Percentiles rank a stretch among this genome's conserved stretches.
Conservation (phyloP, 2,888 invertebrate genomes). For the Caenorhabditis macrosperma region DNA sequence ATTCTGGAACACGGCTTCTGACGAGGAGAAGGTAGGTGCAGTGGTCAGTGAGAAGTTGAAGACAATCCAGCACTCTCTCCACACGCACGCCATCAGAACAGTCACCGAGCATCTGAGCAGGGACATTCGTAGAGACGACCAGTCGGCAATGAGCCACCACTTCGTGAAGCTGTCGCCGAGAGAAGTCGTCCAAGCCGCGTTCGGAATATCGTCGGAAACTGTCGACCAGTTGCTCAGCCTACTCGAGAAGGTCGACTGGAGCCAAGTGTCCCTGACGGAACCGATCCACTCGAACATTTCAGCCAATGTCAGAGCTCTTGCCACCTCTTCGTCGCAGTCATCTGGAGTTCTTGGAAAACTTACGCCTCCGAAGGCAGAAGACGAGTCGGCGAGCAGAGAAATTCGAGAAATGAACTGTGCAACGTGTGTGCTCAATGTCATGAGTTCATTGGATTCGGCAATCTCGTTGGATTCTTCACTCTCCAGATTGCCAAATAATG, state of each 20-base stretch:
- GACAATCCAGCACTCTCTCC: slow-evolving; percentile 34
- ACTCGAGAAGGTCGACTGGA: slow-evolving; percentile 45
- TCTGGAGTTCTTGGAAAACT: slow-evolving; percentile 50
- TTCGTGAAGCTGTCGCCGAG: slow-evolving; percentile 39
- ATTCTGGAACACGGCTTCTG: slow-evolving; percentile 59
- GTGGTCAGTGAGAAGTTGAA: slow-evolving; percentile 43
- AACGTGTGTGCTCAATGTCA: slow-evolving; percentile 37
- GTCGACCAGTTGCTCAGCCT: slow-evolving; percentile 31
- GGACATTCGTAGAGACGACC: slow-evolving; percentile 9
- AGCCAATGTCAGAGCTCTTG: slow-evolving; percentile 29
- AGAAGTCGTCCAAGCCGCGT: slow-evolving; percentile 36
- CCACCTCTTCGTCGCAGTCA: slow-evolving; percentile 14
- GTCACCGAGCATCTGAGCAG: slow-evolving; percentile 23
- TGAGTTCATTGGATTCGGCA: slow-evolving; percentile 10
- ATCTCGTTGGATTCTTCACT: slow-evolving; percentile 11
- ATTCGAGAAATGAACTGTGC: slow-evolving; percentile 25
- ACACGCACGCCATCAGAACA: slow-evolving; percentile 39
- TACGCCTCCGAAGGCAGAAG: slow-evolving; percentile 19
- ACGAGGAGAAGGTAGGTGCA: slow-evolving; percentile 37
- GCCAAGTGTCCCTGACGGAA: slow-evolving; percentile 6
- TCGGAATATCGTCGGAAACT: slow-evolving; percentile 29
- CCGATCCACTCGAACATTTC: slow-evolving; percentile 28
- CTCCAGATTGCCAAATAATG: slow-evolving; percentile 17
- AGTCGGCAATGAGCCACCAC: slow-evolving; percentile 7
- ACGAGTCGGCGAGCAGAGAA: slow-evolving; percentile 2